These are phyloP conservation scores for Acleris holmiana DNA, from an alignment of 2,888 invertebrate genomes.

Conservation along the genomic window DNA sequence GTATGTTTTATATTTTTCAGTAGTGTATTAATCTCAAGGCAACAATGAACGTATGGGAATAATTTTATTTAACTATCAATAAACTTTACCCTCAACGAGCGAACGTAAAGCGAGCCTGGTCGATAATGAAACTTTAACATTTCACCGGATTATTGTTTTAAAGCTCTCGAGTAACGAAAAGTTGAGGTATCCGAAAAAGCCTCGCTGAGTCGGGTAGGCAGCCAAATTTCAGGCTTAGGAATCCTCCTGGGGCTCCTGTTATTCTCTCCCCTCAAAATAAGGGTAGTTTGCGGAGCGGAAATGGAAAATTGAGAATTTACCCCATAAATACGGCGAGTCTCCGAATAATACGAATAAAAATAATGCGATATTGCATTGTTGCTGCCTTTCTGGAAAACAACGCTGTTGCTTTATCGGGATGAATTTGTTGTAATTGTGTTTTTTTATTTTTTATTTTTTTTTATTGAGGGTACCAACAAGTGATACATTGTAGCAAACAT, in stretches of 20 bases:
- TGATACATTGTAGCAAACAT: too few relatives aligned
- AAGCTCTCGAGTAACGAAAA: constrained; percentile 28
- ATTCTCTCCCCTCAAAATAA: constrained; percentile 33
- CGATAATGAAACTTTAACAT: constrained; percentile 26
- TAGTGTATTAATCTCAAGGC: too few relatives aligned
- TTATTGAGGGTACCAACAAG: too few relatives aligned
- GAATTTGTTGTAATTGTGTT: too few relatives aligned
- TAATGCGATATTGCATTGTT: neutral
- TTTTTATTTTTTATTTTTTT: too few relatives aligned
- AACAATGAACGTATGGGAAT: too few relatives aligned
- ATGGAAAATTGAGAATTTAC: constrained; percentile 31
- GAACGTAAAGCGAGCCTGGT: neutral
- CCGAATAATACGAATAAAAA: neutral
- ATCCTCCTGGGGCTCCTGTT: constrained; percentile 32
- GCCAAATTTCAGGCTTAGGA: constrained; percentile 33
- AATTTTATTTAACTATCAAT: too few relatives aligned
- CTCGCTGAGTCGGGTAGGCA: constrained; percentile 17
- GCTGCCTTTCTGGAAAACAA: too few relatives aligned
- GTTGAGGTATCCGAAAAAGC: constrained; percentile 27
- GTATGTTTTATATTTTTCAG: too few relatives aligned
- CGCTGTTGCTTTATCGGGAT: too few relatives aligned
- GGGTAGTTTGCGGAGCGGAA: constrained; percentile 29
- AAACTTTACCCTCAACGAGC: too few relatives aligned
- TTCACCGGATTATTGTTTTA: constrained; percentile 35
- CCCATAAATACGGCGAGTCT: constrained; percentile 17